Percentiles rank a stretch among this genome's conserved stretches.
Evolutionary conservation across 2,888 invertebrate species (phyloP).

Genomic region (Callyntrura sp.): DNA sequence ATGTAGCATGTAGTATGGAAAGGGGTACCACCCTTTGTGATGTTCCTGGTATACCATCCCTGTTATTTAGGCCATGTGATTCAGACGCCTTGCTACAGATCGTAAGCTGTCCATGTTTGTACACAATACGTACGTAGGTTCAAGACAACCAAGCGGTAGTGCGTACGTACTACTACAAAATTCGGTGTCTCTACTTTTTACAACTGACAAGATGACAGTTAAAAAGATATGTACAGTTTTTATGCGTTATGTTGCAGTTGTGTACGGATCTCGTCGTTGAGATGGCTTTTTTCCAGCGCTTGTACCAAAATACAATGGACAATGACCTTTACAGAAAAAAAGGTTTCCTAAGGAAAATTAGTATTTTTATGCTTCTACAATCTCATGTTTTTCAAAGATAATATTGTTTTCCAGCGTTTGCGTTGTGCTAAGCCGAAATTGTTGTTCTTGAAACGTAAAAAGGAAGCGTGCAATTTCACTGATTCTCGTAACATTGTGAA

Average conservation of each 20-base stretch:
- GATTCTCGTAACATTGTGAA: no score
- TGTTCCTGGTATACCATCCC: slow-evolving; percentile 41
- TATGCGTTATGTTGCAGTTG: no score
- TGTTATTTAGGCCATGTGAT: slow-evolving; percentile 68
- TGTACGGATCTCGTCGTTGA: neutral
- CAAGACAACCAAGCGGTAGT: neutral
- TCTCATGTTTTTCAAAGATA: no score
- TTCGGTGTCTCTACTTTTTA: neutral
- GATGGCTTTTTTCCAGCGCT: no score
- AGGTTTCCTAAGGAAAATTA: no score
- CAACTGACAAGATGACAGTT: slow-evolving; percentile 10
- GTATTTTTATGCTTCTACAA: no score
- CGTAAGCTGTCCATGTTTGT: slow-evolving; percentile 43
- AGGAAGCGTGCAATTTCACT: no score
- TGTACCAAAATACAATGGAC: no score
- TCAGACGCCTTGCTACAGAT: slow-evolving; percentile 55
- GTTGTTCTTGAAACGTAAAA: no score
- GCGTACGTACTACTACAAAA: neutral
- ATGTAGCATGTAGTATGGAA: neutral
- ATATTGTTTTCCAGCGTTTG: no score
- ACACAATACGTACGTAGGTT: neutral
- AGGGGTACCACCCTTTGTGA: slow-evolving; percentile 45
- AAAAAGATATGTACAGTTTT: neutral
- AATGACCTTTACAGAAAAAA: no score
- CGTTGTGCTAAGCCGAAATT: no score